Percentiles rank a stretch among this genome's conserved stretches.
phyloP scores from a whole-genome alignment of 2,113 vertebrate species.

The Nesoenas mayeri region DNA sequence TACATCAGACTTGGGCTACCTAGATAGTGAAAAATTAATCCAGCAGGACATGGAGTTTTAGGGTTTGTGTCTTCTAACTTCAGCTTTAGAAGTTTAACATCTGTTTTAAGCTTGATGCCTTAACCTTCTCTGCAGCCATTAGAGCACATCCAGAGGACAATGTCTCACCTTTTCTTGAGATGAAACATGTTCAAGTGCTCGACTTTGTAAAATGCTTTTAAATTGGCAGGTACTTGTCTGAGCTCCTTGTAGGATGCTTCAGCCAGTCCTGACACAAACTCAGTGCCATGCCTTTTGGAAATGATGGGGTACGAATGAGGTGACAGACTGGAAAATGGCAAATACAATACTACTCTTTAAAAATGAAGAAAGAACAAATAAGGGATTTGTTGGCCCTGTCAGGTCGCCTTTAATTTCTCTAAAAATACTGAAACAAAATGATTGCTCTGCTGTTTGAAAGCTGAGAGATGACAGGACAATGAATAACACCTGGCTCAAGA shows the following conservation, averaged over 20 bases:
- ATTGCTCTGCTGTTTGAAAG: neutral
- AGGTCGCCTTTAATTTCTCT: neutral
- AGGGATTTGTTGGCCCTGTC: neutral
- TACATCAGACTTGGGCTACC: neutral
- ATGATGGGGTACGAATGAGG: neutral
- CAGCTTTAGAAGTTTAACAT: neutral
- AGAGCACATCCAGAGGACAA: neutral
- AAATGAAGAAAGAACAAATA: neutral
- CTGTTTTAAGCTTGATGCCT: neutral
- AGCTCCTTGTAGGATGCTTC: neutral
- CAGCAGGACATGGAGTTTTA: neutral
- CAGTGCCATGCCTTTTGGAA: neutral
- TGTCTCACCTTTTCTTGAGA: neutral
- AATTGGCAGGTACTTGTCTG: neutral
- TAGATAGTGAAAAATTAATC: neutral
- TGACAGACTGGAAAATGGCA: neutral
- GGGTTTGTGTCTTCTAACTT: neutral
- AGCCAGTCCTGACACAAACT: neutral
- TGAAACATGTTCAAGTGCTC: neutral
- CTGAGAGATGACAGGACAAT: neutral
- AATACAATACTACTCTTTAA: neutral
- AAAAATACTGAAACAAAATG: neutral
- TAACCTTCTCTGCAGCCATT: neutral
- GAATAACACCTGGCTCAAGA: constrained; percentile 23
- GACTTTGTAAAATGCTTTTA: neutral